phyloP scores from a whole-genome alignment of 2,888 invertebrate species.

The Eretmocerus hayati region DNA sequence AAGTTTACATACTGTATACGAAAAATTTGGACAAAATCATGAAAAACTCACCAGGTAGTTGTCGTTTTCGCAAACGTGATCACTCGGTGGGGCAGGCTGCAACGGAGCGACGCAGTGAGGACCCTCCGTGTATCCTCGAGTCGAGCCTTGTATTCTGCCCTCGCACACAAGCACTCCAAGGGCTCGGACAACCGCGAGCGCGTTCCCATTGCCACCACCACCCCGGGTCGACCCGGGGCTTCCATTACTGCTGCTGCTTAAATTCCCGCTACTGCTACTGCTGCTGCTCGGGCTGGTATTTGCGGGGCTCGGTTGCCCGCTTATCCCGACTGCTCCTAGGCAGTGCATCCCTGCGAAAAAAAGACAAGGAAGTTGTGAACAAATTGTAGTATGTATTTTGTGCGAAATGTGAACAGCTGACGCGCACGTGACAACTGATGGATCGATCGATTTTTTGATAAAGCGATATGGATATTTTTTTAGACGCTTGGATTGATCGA shows the following conservation, averaged over 20 bases:
- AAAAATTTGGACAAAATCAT: no score
- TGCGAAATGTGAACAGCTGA: no score
- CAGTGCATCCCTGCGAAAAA: slow-evolving; percentile 43
- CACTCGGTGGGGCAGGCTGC: slow-evolving; percentile 43
- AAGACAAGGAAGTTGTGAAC: no score
- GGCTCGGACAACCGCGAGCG: slow-evolving; percentile 43
- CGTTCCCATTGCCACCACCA: slow-evolving; percentile 26
- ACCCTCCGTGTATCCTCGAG: slow-evolving; percentile 60
- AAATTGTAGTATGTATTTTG: no score
- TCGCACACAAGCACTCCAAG: slow-evolving; percentile 45
- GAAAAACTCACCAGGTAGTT: slow-evolving; percentile 50
- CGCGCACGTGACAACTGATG: no score
- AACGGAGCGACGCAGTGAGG: slow-evolving; percentile 56
- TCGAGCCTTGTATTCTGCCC: slow-evolving; percentile 45
- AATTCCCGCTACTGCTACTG: slow-evolving; percentile 32
- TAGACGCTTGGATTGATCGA: no score
- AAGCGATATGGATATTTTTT: no score
- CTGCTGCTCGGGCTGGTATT: slow-evolving; percentile 34
- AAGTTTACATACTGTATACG: no score
- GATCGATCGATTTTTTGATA: no score
- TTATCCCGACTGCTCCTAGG: slow-evolving; percentile 42
- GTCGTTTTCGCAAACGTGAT: slow-evolving; percentile 50
- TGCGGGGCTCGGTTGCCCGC: slow-evolving; percentile 30
- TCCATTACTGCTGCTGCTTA: slow-evolving; percentile 25
- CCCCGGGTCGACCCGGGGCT: slow-evolving; percentile 21